A percentile compares a stretch with the other conserved stretches of the same genome.
Conservation (phyloP, 1,140 invertebrate species). For the Drosophila micromelanica region DNA sequence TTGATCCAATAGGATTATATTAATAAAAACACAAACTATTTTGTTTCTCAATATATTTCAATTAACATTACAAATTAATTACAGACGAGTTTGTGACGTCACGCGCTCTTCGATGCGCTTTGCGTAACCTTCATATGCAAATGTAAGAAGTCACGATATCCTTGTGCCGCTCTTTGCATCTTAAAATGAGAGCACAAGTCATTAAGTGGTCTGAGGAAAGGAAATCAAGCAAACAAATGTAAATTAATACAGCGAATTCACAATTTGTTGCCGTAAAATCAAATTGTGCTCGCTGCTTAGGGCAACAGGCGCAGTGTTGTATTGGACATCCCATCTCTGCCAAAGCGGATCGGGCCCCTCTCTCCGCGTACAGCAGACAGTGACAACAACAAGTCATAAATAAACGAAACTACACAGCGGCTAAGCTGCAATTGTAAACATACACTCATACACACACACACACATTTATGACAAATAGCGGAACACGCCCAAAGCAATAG, state of each 20-base stretch:
- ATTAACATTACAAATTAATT: too few relatives aligned
- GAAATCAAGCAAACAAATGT: conserved; percentile 11
- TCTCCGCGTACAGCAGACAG: not conserved
- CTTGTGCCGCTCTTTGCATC: conserved; percentile 10
- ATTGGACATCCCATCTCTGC: not conserved
- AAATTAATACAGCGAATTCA: conserved; percentile 16
- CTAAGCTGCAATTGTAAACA: conserved; percentile 20
- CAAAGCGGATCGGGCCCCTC: not conserved
- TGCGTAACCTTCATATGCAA: too few relatives aligned
- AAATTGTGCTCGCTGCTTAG: not conserved
- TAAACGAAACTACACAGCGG: conserved; percentile 13
- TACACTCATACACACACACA: not conserved
- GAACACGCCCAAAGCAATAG: conserved; percentile 44
- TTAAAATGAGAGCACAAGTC: conserved; percentile 12
- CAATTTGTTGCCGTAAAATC: not conserved
- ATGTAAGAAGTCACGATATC: not conserved
- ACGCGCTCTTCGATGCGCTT: too few relatives aligned
- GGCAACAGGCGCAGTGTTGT: conserved; percentile 1
- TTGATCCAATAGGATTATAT: too few relatives aligned
- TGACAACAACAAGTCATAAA: conserved; percentile 40
- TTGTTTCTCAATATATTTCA: too few relatives aligned
- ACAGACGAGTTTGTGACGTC: too few relatives aligned
- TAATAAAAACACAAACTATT: too few relatives aligned
- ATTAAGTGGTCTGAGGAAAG: not conserved
- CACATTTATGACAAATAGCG: conserved; percentile 32